phyloP scores from a whole-genome alignment of 2,797 vertebrate genomes.

The Trachurus trachurus region DNA sequence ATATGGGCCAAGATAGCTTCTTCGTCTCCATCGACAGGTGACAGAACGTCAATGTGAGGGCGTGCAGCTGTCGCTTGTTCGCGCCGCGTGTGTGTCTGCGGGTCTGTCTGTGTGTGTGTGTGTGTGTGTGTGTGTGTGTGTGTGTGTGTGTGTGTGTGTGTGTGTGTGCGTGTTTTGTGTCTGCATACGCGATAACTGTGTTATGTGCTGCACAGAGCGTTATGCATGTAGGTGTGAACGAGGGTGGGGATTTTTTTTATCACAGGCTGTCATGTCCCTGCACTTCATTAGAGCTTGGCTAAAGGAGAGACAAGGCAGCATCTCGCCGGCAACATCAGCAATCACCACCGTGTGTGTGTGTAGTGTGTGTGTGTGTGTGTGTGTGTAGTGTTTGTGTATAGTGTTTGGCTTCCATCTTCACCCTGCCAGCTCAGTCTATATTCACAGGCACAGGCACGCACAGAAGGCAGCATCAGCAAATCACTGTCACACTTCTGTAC shows the following conservation, averaged over 20 bases:
- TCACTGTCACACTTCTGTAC: constrained; percentile 55
- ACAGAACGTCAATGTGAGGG: constrained; percentile 71
- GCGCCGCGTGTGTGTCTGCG: not conserved
- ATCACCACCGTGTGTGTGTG: constrained; percentile 18
- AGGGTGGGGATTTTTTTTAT: constrained; percentile 67
- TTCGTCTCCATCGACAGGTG: constrained; percentile 77
- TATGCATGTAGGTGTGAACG: constrained; percentile 59
- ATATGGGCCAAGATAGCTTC: constrained; percentile 68
- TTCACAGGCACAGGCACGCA: constrained; percentile 25
- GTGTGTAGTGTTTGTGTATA: constrained; percentile 6
- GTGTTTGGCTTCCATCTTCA: constrained; percentile 44
- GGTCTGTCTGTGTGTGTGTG: not conserved
- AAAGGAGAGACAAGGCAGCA: constrained; percentile 39
- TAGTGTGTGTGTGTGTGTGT: too few species aligned
- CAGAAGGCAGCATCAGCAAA: constrained; percentile 60
- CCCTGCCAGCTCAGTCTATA: constrained; percentile 48
- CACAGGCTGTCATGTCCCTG: constrained; percentile 60
- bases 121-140: not conserved
- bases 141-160: constrained; percentile 1
- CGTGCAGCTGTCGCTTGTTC: constrained; percentile 71
- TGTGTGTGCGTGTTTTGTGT: not conserved
- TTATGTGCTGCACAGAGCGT: constrained; percentile 43
- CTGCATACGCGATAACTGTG: constrained; percentile 13
- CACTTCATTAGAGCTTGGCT: constrained; percentile 63
- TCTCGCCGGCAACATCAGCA: constrained; percentile 37